phyloP scores from a whole-genome alignment of 2,888 invertebrate species.

The Ptychoptera contaminata region DNA sequence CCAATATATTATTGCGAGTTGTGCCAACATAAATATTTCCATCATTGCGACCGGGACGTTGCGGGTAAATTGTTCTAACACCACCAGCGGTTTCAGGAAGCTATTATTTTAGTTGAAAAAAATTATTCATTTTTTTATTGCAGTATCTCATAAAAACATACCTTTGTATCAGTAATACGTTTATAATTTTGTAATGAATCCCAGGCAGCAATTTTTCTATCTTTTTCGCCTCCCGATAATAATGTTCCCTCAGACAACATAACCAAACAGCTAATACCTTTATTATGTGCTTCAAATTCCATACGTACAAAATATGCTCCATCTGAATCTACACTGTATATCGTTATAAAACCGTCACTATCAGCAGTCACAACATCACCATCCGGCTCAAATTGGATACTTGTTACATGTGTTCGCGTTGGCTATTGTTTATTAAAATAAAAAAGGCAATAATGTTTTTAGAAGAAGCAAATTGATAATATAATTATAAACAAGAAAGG shows the following conservation, averaged over 20 bases:
- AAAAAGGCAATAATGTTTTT: slow-evolving; percentile 3
- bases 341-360: slow-evolving; percentile 78
- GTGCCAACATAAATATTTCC: slow-evolving; percentile 87
- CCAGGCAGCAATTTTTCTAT: slow-evolving; percentile 83
- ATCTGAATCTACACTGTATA: slow-evolving; percentile 78
- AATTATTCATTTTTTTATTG: slow-evolving; percentile 2
- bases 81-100: slow-evolving; percentile 78
- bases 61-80: slow-evolving; percentile 76
- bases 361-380: slow-evolving; percentile 89
- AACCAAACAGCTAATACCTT: slow-evolving; percentile 71
- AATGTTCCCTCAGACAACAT: slow-evolving; percentile 84
- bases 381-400: slow-evolving; percentile 78
- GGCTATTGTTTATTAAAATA: slow-evolving; percentile 35
- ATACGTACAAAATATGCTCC: slow-evolving; percentile 78
- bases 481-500: no score
- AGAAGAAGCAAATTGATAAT: no score
- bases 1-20: slow-evolving; percentile 73
- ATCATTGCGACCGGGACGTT: slow-evolving; percentile 72
- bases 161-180: slow-evolving; percentile 77
- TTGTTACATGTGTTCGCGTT: slow-evolving; percentile 68
- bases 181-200: slow-evolving; percentile 81
- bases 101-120: slow-evolving; percentile 40
- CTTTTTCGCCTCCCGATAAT: slow-evolving; percentile 80
- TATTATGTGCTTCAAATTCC: slow-evolving; percentile 79
- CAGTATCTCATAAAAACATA: slow-evolving; percentile 19